These are phyloP conservation scores for Onychomys arenicola DNA, from an alignment of 2,797 vertebrate genomes.

Conservation along the genomic window DNA sequence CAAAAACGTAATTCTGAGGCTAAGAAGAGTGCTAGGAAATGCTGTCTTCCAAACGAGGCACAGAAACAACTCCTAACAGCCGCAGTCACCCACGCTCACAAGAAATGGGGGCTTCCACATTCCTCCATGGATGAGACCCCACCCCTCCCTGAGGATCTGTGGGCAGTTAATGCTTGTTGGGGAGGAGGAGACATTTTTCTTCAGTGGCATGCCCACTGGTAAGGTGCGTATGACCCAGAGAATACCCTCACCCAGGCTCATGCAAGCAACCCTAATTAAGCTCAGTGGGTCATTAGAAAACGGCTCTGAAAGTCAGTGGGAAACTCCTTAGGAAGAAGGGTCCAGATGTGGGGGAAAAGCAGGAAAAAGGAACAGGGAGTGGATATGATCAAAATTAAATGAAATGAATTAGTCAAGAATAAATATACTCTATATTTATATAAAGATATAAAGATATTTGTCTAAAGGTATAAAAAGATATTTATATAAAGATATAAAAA, in stretches of 20 bases:
- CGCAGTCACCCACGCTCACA: fast-evolving
- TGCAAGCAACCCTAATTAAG: background rate
- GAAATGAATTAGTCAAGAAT: background rate
- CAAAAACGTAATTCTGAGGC: background rate
- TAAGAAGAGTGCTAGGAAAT: background rate
- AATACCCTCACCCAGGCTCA: background rate
- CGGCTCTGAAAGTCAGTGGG: no score
- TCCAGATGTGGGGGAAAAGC: background rate
- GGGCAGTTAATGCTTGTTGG: background rate
- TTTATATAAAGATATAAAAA: background rate
- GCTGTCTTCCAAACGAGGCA: background rate
- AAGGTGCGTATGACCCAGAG: background rate
- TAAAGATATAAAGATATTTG: no score
- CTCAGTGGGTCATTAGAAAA: background rate
- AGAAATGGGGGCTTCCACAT: fast-evolving
- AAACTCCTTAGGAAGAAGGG: background rate
- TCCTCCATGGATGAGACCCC: background rate
- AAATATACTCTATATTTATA: background rate
- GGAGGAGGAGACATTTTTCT: background rate
- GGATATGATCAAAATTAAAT: background rate
- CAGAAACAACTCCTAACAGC: no score
- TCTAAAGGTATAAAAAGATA: background rate
- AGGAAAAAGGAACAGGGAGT: background rate
- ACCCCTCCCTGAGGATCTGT: no score
- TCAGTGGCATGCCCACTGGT: background rate